Evolutionary conservation across 2,888 invertebrate genomes (phyloP), one percentile per base, ranked within the genome.

Genomic region (Malacosoma neustria): DNA sequence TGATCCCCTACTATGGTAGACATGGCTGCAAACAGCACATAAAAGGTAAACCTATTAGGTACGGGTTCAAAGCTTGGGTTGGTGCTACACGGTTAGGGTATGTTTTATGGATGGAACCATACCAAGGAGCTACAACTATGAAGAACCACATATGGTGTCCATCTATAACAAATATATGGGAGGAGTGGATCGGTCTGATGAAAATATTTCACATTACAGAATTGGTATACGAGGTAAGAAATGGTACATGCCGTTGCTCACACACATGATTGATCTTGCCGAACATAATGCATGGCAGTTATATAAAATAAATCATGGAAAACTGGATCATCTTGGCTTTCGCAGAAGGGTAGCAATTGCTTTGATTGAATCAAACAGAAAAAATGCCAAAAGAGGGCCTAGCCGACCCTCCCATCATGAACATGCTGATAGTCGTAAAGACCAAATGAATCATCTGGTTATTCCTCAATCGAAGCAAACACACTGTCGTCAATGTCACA

Each of bases 1-100:
- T 71, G 67, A 51, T 61, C 13, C 62, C 62, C 12, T 72, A 72
- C 41, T 71, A 53, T 48, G 65, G 58, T 13, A 40, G 55, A 22
- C 57, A 61, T 47, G 49, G 51, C 12, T 54, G 53, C 39, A 61
- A 61, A 40, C 60, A 66, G 40, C 57, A 49, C 42, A 62, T 63
- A 33, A 45, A 48, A 39, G 55, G 55, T 29, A 59, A 60, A 44
- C 57, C 57, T 30, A 57, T 61, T 35, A 32, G 43, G 14, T 46
- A 36, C 35, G 48, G 51, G 40, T 48, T 45, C 42, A 51, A 51
- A 42, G 34, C 41, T 43, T 51, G 49, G 49, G 43, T 51, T 46
- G 48, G 43, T 42, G 51, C 48, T 47, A 46, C 45, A 38, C 46
- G 52, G 35, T 40, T 51, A 37, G 53, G 49, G 39, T 51, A 51